Conservation (phyloP, 2,888 invertebrate species). For the Synanthedon andrenaeformis region DNA sequence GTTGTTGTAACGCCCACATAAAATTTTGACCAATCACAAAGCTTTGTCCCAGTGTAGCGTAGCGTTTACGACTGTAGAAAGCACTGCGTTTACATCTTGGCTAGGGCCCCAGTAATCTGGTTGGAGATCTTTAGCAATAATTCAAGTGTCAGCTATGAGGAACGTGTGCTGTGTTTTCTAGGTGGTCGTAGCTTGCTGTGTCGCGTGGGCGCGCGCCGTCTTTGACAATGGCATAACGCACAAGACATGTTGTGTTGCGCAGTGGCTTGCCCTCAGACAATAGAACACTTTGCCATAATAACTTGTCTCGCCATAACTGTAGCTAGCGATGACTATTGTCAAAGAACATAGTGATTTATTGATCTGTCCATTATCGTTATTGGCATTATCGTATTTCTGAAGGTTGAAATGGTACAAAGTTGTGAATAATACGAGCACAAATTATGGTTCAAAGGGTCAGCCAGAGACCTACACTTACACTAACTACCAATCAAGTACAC, state of each 20-base stretch:
- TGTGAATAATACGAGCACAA: neutral
- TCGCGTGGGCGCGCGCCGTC: conserved; percentile 36
- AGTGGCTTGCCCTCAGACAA: conserved; percentile 52
- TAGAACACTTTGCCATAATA: conserved; percentile 40
- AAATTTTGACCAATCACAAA: too few relatives aligned
- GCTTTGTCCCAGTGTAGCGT: too few relatives aligned
- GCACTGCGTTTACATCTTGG: too few relatives aligned
- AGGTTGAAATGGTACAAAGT: conserved; percentile 14
- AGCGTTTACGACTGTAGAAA: too few relatives aligned
- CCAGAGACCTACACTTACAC: too few relatives aligned
- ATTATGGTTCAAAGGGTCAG: neutral
- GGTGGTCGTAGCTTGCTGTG: conserved; percentile 17
- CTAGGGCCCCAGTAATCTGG: conserved; percentile 1
- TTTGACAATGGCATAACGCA: conserved; percentile 36
- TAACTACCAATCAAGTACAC: too few relatives aligned
- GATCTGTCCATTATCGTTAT: conserved; percentile 24
- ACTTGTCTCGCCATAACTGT: conserved; percentile 25
- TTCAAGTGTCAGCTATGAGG: conserved; percentile 14
- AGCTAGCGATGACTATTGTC: conserved; percentile 33
- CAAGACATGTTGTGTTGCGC: conserved; percentile 32
- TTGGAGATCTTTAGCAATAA: conserved; percentile 10
- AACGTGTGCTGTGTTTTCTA: conserved; percentile 3
- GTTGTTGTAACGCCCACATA: too few relatives aligned
- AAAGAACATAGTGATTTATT: conserved; percentile 37
- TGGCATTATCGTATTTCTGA: conserved; percentile 17